Base-by-base conservation (phyloP, 2,113 vertebrate species). In the Haplotaxodon microlepis region DNA sequence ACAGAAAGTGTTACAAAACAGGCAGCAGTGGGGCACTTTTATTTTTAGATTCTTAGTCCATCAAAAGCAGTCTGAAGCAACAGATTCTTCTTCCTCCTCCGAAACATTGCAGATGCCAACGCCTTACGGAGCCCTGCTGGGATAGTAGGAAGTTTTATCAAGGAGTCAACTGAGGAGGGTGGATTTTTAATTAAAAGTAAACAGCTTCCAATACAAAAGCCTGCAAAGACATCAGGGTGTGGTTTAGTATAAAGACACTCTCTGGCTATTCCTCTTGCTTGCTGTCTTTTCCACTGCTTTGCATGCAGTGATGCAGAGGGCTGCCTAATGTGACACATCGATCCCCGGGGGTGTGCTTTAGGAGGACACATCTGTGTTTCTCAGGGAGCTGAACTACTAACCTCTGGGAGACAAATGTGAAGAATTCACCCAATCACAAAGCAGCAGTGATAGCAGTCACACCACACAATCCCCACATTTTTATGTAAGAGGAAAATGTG, bases 331-430 rank as follows among this genome's bases (percentile, higher is more conserved):
- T 76, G 83, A 87, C 47, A 66, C 16, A 34, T 31, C 51, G 63
- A 78, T 78, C 38, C 66, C 84, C 73, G 10, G 38, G 13, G 40
- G 34, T 51, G 14, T 17, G 42, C 24, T 17, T 27, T 13, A 45
- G 40, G 71, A 80, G 42, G 57, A 17, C 85, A 93, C 91, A 91
- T 89, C 90, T 93, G 92, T 84, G 81, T 81, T 84, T 85, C 86
- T 63, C 85, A 82, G 34, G 90, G 78, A 89, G 82, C 84, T 94
- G 19, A 91, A 88, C 89, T 87, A 79, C 38, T 89, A 73, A 90
- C 90, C 90, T 93, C 45, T 54, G 59, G 76, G 14, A 76, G 54
- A 86, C 87, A 90, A 94, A 92, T 92, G 91, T 81, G 36, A 90
- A 88, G 90, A 88, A 86, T 86, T 14, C 54, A 34, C 29, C 10